phyloP scores from a whole-genome alignment of 2,113 vertebrate genomes.

The Centropristis striata region DNA sequence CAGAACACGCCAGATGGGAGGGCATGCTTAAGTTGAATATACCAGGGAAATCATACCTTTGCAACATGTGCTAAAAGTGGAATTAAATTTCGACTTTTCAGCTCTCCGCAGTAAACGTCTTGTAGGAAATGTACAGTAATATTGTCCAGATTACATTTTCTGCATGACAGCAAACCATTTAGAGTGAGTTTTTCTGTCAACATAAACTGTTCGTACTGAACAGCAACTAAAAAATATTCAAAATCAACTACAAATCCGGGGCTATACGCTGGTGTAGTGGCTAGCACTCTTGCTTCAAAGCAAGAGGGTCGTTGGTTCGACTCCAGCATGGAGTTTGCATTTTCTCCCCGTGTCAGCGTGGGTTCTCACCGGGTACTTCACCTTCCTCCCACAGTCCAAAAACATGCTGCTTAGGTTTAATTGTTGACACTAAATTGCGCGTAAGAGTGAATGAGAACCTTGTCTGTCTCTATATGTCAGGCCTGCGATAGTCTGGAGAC shows the following conservation, averaged over 20 bases:
- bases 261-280: too few species aligned
- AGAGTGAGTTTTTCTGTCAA: not conserved
- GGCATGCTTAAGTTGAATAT: not conserved
- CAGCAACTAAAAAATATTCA: not conserved
- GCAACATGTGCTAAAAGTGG: not conserved
- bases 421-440: too few species aligned
- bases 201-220: not conserved
- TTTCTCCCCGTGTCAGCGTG: too few species aligned
- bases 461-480: too few species aligned
- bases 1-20: constrained; percentile 20
- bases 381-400: too few species aligned
- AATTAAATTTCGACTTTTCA: not conserved
- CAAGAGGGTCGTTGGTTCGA: too few species aligned
- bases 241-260: not conserved
- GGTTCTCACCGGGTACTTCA: too few species aligned
- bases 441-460: too few species aligned
- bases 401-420: too few species aligned
- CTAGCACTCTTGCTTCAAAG: too few species aligned
- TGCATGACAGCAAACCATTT: not conserved
- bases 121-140: not conserved
- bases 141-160: not conserved
- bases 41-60: not conserved
- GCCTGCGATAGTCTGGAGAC: too few species aligned
- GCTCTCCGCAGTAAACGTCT: not conserved
- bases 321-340: too few species aligned